Evolutionary conservation across 2,888 invertebrate genomes (phyloP), one percentile per base, ranked within the genome.

Genomic region (Linhomoeus sp.): DNA sequence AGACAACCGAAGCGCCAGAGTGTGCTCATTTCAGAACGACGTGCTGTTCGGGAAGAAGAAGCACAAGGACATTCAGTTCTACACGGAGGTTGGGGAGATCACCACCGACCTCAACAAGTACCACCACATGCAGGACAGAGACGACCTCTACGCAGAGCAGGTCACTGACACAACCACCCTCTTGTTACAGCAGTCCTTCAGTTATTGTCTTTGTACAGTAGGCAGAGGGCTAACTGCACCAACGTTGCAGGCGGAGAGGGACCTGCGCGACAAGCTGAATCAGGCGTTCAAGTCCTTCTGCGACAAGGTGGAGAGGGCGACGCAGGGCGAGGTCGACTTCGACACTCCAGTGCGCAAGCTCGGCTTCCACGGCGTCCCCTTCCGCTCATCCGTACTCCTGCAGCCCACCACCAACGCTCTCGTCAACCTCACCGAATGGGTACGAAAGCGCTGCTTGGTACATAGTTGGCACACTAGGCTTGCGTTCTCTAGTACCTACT

Each of bases 21-120:
- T 25, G 44, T 20, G 48, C 22, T 48, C 40, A 51, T 59, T 60
- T 15, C 59, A 78, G 75, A 87, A 99, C 66, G 92, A 97, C 26
- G 97, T 97, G 52, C 83, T 97, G 84, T 97, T 94, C 73, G 94
- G 94, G 57, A 90, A 90, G 72, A 97, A 97, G 75, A 94, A 99
- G 64, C 94, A 97, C 59, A 78, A 85, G 1, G 94, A 97, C 70
- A 92, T 97, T 5, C 94, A 99, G 67, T 97, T 99, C 71, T 99
- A 94, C 67, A 97, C 97, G 1, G 97, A 97, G 71, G 97, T 97
- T 46, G 97, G 97, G 59, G 97, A 99, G 71, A 92, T 97, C 49
- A 94, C 94, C 0, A 99, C 97, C 0, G 97, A 99, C 73, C 74
- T 99, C 59, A 94, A 94, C 41, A 99, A 97, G 68, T 92, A 94